Evolutionary conservation across 2,113 vertebrate genomes (phyloP).

Genomic region (Takifugu flavidus): DNA sequence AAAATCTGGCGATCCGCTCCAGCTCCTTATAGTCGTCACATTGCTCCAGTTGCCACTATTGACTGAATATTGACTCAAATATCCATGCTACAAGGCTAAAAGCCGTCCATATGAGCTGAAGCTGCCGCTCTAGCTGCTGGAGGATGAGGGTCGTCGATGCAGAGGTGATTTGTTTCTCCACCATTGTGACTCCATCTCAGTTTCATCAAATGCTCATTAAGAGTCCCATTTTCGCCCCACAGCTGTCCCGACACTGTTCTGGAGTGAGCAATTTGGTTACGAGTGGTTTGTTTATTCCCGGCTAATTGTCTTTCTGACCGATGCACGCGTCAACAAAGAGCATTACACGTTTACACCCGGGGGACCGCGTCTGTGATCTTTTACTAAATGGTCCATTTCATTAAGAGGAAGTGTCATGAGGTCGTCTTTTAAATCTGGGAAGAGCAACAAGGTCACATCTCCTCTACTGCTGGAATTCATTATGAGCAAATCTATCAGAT

Average conservation of each 20-base stretch:
- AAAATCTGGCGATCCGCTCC: conserved; percentile 22
- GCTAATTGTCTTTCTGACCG: conserved; percentile 64
- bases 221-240: conserved; percentile 30
- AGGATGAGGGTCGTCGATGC: neutral
- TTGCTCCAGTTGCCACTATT: too few relatives aligned
- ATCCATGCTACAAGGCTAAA: too few relatives aligned
- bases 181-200: neutral
- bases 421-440: conserved; percentile 24
- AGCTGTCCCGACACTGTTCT: conserved; percentile 47
- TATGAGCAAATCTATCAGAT: conserved; percentile 5
- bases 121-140: too few relatives aligned
- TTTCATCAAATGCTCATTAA: conserved; percentile 24
- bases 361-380: conserved; percentile 27
- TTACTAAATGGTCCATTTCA: conserved; percentile 31
- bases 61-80: too few relatives aligned
- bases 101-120: too few relatives aligned
- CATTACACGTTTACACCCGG: conserved; percentile 14
- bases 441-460: conserved; percentile 22
- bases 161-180: conserved; percentile 23
- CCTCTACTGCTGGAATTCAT: conserved; percentile 12
- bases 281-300: conserved; percentile 60
- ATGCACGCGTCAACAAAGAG: conserved; percentile 30
- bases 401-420: conserved; percentile 9
- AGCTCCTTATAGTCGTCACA: conserved; percentile 14
- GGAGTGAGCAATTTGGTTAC: conserved; percentile 48